Evolutionary conservation across 2,797 vertebrate species (phyloP).

Genomic region (Liasis olivaceus): DNA sequence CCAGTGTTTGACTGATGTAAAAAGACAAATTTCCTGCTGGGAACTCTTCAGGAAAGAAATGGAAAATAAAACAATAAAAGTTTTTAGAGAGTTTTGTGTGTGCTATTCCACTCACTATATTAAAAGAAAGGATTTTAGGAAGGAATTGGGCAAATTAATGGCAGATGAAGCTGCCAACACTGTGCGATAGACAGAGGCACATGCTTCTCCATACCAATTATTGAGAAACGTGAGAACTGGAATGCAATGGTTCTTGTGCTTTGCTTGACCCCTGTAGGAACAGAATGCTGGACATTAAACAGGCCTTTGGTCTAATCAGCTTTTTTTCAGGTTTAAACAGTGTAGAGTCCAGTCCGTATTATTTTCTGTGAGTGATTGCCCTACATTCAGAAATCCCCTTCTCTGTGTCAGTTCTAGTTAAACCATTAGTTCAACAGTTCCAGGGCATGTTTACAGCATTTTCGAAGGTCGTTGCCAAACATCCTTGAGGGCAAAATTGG

Average conservation of each 20-base stretch:
- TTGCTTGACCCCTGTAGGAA: background rate
- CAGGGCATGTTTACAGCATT: background rate
- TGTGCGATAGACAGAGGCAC: background rate
- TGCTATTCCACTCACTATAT: background rate
- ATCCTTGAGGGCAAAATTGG: background rate
- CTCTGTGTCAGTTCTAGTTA: background rate
- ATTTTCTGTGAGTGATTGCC: background rate
- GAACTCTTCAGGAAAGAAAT: background rate
- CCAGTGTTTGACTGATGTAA: background rate
- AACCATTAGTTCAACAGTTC: background rate
- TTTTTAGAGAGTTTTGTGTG: background rate
- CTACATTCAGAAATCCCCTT: background rate
- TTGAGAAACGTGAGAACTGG: background rate
- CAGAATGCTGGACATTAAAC: background rate
- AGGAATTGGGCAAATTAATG: background rate
- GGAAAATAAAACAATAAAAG: background rate
- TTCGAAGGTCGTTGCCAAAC: background rate
- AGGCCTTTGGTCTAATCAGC: background rate
- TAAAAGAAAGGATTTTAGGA: background rate
- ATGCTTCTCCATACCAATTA: background rate
- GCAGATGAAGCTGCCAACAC: background rate
- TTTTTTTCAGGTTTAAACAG: background rate
- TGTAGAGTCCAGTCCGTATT: background rate
- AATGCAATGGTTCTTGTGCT: background rate
- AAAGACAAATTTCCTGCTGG: background rate